These are phyloP conservation scores for Cynopterus brachyotis DNA, from an alignment of 2,113 vertebrate genomes.

Conservation along the genomic window DNA sequence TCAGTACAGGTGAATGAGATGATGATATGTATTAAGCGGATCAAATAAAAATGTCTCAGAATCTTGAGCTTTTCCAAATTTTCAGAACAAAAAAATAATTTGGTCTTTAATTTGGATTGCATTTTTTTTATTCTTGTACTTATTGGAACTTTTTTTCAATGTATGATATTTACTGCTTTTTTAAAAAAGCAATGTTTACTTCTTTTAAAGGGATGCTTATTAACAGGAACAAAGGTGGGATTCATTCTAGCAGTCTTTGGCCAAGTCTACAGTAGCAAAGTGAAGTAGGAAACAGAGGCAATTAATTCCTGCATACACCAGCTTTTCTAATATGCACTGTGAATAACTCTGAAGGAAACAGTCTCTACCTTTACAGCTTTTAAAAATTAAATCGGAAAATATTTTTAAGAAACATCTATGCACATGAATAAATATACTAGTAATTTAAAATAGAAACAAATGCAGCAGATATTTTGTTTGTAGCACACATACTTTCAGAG, in stretches of 20 bases:
- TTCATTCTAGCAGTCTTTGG: conserved; percentile 21
- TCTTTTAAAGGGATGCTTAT: conserved; percentile 4
- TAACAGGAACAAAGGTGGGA: conserved; percentile 29
- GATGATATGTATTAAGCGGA: background rate
- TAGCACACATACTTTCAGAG: background rate
- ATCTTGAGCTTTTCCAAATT: background rate
- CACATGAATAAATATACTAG: background rate
- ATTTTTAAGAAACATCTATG: background rate
- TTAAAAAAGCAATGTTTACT: conserved; percentile 26
- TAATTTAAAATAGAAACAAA: background rate
- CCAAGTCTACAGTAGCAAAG: background rate
- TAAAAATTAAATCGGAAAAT: background rate
- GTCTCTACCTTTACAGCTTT: background rate
- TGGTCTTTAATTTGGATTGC: conserved; percentile 17
- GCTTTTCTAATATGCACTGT: background rate
- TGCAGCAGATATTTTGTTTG: background rate
- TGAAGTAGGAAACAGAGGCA: background rate
- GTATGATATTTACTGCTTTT: background rate
- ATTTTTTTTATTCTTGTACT: background rate
- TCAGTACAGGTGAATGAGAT: background rate
- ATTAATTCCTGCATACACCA: background rate
- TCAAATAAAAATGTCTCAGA: conserved; percentile 29
- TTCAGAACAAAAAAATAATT: conserved; percentile 44
- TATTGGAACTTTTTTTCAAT: background rate
- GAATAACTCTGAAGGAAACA: background rate